phyloP scores from a whole-genome alignment of 2,888 invertebrate genomes.

The Zaprionus bogoriensis region DNA sequence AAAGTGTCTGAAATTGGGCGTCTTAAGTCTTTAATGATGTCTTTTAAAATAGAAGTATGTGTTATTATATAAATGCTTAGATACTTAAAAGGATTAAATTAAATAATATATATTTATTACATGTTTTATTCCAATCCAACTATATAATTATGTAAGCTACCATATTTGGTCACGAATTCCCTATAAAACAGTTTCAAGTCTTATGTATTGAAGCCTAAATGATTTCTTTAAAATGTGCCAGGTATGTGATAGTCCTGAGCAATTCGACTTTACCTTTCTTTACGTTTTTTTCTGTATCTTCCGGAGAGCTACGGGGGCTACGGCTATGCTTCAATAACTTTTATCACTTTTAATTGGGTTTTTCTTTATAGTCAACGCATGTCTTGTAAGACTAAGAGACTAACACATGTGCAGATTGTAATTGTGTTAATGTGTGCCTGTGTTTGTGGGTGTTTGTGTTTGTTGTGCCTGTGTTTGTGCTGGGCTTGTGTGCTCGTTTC shows the following conservation, averaged over 20 bases:
- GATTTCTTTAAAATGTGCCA: too few species aligned
- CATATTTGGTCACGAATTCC: too few species aligned
- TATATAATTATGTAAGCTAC: too few species aligned
- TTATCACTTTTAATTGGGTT: conserved; percentile 79
- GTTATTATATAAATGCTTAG: too few species aligned
- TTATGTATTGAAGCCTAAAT: too few species aligned
- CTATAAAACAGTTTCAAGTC: too few species aligned
- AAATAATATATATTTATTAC: too few species aligned
- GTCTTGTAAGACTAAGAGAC: conserved; percentile 59
- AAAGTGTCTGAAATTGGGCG: too few species aligned
- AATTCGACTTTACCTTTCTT: not conserved
- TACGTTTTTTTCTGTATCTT: not conserved
- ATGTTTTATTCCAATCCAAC: too few species aligned
- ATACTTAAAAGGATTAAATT: too few species aligned
- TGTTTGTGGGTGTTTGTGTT: conserved; percentile 8
- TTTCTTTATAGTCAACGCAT: conserved; percentile 77
- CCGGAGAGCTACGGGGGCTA: not conserved
- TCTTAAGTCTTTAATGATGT: too few species aligned
- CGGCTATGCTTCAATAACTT: conserved; percentile 68
- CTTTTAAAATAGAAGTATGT: too few species aligned
- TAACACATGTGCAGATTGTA: conserved; percentile 75
- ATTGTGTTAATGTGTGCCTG: conserved; percentile 67
- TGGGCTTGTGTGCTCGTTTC: conserved; percentile 29
- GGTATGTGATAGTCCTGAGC: not conserved
- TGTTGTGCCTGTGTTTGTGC: conserved; percentile 30